Percentiles rank a stretch among this genome's conserved stretches.
Conservation (phyloP, 2,113 vertebrate genomes). For the Alouatta palliata region DNA sequence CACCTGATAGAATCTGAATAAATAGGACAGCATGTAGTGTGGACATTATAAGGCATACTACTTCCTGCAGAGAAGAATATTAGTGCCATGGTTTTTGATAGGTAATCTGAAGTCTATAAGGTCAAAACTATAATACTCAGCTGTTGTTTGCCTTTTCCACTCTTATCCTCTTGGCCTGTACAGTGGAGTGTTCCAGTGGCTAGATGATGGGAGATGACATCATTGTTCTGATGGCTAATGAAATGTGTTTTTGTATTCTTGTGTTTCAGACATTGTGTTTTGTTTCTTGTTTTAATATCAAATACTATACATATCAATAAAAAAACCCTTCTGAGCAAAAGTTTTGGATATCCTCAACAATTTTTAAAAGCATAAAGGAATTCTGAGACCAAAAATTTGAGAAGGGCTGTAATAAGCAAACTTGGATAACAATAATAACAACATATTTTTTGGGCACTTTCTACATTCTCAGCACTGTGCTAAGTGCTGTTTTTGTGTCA, state of each 20-base stretch:
- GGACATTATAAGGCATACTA: background rate
- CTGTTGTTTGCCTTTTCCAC: background rate
- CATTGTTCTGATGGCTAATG: background rate
- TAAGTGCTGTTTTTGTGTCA: background rate
- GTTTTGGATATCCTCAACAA: background rate
- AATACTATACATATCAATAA: background rate
- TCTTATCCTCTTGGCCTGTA: background rate
- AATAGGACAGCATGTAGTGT: background rate
- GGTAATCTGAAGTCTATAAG: background rate
- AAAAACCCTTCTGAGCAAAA: background rate
- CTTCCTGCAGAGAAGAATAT: background rate
- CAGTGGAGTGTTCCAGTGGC: background rate
- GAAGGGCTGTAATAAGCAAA: background rate
- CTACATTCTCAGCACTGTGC: background rate
- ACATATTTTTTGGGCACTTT: background rate
- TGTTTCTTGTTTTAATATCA: background rate
- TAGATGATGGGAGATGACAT: background rate
- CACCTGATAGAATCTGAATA: background rate
- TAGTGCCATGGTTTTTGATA: background rate
- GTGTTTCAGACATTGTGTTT: background rate
- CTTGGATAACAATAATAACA: background rate
- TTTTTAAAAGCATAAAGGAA: background rate
- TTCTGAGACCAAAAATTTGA: constrained; percentile 21
- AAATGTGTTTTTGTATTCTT: background rate
- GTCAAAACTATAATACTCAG: background rate